Evolutionary conservation across 1,140 invertebrate species (phyloP).

Genomic region (Stegodyphus dumicola): DNA sequence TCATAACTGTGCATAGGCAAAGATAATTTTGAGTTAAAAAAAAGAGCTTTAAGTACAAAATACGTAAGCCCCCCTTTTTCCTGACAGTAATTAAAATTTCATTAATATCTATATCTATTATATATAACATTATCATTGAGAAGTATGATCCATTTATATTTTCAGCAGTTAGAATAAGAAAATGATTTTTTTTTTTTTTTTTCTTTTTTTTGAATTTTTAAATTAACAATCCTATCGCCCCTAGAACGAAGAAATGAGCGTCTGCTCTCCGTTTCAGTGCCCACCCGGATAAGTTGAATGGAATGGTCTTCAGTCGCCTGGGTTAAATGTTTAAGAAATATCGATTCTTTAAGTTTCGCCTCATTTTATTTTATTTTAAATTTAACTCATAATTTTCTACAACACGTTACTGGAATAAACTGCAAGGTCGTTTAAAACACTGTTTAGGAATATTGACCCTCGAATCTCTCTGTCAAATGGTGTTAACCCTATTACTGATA

Average conservation of each 20-base stretch:
- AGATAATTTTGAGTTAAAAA: too few relatives aligned
- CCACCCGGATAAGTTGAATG: slow-evolving; percentile 50
- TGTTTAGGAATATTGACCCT: slow-evolving; percentile 2
- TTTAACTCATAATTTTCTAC: background rate
- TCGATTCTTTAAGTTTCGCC: background rate
- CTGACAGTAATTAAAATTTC: too few relatives aligned
- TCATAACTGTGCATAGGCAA: too few relatives aligned
- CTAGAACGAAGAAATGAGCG: background rate
- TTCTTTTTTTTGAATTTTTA: too few relatives aligned
- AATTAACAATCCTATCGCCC: background rate
- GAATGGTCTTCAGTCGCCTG: slow-evolving; percentile 31
- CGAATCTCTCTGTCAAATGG: slow-evolving; percentile 7
- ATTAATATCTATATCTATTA: too few relatives aligned
- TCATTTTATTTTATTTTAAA: background rate
- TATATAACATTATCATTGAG: too few relatives aligned
- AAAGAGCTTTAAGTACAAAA: too few relatives aligned
- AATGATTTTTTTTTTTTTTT: too few relatives aligned
- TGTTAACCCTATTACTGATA: slow-evolving; percentile 29
- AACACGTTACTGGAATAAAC: background rate
- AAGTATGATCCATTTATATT: too few relatives aligned
- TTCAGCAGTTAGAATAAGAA: too few relatives aligned
- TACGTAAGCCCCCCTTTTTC: too few relatives aligned
- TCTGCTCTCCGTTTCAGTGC: slow-evolving; percentile 17
- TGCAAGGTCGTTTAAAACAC: background rate
- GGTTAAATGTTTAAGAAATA: background rate